These are phyloP conservation scores for Zophobas atratus DNA, from an alignment of 1,140 invertebrate genomes.

Conservation along the genomic window DNA sequence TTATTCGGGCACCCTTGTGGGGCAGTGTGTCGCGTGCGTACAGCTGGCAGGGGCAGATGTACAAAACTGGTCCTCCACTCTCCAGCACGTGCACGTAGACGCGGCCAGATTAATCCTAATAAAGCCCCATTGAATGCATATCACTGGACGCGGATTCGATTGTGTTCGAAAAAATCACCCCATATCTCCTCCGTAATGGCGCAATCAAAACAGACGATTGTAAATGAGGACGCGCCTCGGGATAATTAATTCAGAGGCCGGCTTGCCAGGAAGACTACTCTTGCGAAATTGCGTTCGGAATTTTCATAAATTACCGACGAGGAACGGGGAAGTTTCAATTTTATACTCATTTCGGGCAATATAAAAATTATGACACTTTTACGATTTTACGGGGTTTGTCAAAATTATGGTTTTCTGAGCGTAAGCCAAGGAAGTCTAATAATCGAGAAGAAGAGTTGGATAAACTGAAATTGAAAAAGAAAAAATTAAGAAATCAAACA, in stretches of 20 bases:
- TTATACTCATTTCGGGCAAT: no score
- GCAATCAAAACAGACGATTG: neutral
- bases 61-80: conserved; percentile 36
- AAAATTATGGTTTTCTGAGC: no score
- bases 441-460: no score
- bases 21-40: conserved; percentile 38
- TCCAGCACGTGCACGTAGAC: conserved; percentile 35
- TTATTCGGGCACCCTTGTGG: conserved; percentile 39
- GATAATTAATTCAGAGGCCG: neutral
- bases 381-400: no score
- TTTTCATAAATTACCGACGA: no score
- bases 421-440: no score
- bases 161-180: conserved; percentile 23
- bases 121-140: conserved; percentile 34
- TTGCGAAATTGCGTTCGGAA: no score
- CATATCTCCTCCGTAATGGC: neutral
- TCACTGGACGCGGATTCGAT: conserved; percentile 24
- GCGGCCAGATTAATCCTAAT: conserved; percentile 36
- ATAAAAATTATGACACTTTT: no score
- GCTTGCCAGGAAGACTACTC: no score
- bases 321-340: no score
- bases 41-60: conserved; percentile 37
- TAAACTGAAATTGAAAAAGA: no score
- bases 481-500: no score
- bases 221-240: neutral